Evolutionary conservation across 2,797 vertebrate species (phyloP).

Genomic region (Crocodylus rhombifer): DNA sequence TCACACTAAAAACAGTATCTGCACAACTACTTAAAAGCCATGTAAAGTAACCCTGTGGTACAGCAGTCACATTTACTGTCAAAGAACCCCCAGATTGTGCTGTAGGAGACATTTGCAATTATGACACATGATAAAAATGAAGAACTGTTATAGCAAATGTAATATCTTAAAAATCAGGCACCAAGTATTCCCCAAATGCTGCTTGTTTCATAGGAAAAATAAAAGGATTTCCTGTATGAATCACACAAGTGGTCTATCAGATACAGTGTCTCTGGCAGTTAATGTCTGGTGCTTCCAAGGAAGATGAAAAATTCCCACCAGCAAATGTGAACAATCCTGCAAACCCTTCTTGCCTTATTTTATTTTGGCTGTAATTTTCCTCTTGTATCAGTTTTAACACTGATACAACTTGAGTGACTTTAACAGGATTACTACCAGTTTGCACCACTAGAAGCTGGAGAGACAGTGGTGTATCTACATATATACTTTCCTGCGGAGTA

Average conservation of each 20-base stretch:
- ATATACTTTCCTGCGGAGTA: no score
- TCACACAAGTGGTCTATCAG: background rate
- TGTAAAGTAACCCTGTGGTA: background rate
- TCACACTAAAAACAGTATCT: background rate
- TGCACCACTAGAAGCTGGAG: no score
- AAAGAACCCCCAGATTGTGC: background rate
- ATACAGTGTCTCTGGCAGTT: background rate
- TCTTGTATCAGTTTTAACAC: rapidly evolving
- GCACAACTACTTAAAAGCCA: background rate
- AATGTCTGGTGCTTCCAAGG: background rate
- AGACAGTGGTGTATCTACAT: no score
- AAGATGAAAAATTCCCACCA: background rate
- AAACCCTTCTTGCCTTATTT: background rate
- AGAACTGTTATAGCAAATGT: background rate
- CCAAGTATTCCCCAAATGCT: background rate
- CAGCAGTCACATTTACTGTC: background rate
- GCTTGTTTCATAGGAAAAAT: background rate
- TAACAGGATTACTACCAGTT: background rate
- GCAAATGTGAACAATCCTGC: background rate
- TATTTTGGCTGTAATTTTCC: background rate
- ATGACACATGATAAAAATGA: background rate
- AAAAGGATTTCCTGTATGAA: background rate
- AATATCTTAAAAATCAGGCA: background rate
- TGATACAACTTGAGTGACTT: background rate
- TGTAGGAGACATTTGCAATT: background rate